Conservation (phyloP, 1,140 invertebrate genomes). For the Bombus confusus region DNA sequence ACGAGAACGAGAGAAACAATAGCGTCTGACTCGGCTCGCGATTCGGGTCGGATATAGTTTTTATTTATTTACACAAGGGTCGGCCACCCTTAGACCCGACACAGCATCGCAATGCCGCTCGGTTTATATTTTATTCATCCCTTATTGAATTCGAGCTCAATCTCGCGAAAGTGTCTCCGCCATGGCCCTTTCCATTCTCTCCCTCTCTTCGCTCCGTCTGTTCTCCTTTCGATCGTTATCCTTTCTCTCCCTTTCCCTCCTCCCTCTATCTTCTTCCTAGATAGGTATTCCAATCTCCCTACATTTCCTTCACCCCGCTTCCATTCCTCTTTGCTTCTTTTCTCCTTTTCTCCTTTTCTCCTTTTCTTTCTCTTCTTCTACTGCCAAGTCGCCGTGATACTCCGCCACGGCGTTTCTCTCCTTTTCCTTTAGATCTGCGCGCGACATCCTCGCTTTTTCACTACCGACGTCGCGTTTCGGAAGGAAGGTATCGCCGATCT, state of each 20-base stretch:
- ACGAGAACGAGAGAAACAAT: neutral
- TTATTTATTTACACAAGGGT: constrained; percentile 78
- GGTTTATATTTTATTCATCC: constrained; percentile 83
- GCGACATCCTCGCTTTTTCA: constrained; percentile 45
- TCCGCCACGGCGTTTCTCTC: constrained; percentile 13
- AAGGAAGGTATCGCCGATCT: neutral
- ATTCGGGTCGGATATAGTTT: constrained; percentile 69
- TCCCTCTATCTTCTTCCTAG: constrained; percentile 55
- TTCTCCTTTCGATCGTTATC: constrained; percentile 57
- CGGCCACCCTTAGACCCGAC: constrained; percentile 57
- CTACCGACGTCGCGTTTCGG: constrained; percentile 1
- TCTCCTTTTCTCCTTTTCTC: neutral
- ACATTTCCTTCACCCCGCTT: constrained; percentile 50
- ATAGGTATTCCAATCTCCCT: constrained; percentile 67
- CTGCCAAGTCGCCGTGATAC: constrained; percentile 17
- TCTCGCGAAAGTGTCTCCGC: constrained; percentile 81
- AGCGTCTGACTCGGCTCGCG: constrained; percentile 25
- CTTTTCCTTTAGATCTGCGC: constrained; percentile 27
- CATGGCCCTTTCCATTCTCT: constrained; percentile 54
- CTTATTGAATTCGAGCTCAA: constrained; percentile 82
- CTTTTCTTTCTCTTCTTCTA: neutral
- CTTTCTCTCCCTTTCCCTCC: constrained; percentile 26
- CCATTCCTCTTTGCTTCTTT: neutral
- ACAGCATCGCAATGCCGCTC: constrained; percentile 63
- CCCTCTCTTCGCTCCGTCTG: constrained; percentile 55